Evolutionary conservation across 2,888 invertebrate species (phyloP), one percentile per base, ranked within the genome.

Genomic region (Atherix ibis): DNA sequence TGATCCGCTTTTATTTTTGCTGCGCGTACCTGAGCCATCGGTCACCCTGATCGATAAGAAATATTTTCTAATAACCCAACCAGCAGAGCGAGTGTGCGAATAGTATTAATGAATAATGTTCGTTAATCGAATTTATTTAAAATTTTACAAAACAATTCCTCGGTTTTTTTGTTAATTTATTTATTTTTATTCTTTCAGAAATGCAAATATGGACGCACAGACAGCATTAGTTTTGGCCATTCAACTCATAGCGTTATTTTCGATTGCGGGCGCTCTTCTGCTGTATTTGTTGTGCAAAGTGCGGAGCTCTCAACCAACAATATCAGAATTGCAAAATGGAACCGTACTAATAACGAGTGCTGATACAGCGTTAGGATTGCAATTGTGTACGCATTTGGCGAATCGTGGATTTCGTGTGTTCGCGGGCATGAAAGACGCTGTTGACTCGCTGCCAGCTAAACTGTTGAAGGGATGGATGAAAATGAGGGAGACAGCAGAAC

Each of bases 241-340:
- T 51, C 84, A 84, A 61, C 65, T 84, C 48, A 71, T 82, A 41
- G 83, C 83, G 17, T 65, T 84, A 31, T 80, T 80, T 62, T 80
- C 79, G 40, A 82, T 84, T 47, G 84, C 81, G 27, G 81, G 81
- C n/a, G 83, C 82, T 18, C 66, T 84, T 46, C 65, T 84, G 43
- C 64, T 82, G 46, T 84, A 84, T 53, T 62, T 84, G 44, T 64
- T 83, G 46, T 70, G 80, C 55, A 82, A 82, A 60, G 79, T 80
- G 39, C 69, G 75, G 45, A 67, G 68, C 31, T 64, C 68, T 2
- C 68, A 66, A 44, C 64, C 67, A 31, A 48, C 48, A 25, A 53
- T 63, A 40, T 67, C 68, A 2, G 54, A 56, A 34, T 58, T 56
- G 17, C 62, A 64, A 8, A 76, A 75, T 46, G 74, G 73, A 45